Conservation (phyloP, 2,113 vertebrate species). For the Numenius arquata region DNA sequence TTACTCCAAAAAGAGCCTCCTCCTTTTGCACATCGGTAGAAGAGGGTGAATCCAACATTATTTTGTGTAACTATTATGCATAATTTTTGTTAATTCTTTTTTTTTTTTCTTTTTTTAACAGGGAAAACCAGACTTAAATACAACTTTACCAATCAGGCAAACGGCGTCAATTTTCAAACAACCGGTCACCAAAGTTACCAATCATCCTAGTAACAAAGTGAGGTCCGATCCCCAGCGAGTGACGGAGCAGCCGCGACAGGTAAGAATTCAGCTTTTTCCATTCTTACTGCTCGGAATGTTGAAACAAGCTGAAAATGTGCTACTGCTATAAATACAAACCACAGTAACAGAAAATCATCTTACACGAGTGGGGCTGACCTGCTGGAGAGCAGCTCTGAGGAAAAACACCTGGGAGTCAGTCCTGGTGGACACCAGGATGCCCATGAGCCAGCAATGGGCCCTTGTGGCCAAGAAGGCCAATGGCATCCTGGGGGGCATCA, state of each 20-base stretch:
- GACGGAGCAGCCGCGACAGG: conserved; percentile 86
- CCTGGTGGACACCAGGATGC: too few species aligned
- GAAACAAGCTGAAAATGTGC: background rate
- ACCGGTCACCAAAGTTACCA: conserved; percentile 90
- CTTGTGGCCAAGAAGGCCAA: too few species aligned
- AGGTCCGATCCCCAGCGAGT: conserved; percentile 83
- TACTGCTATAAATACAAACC: background rate
- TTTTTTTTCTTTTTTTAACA: conserved; percentile 16
- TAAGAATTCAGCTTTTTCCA: conserved; percentile 32
- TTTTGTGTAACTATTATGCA: background rate
- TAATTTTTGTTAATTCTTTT: background rate
- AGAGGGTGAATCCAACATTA: background rate
- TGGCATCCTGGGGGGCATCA: too few species aligned
- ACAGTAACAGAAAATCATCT: background rate
- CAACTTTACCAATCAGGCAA: conserved; percentile 87
- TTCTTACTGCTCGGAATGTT: background rate
- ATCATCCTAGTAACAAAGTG: conserved; percentile 88
- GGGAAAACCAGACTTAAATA: conserved; percentile 89
- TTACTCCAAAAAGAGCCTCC: background rate
- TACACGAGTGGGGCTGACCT: background rate
- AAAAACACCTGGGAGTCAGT: too few species aligned
- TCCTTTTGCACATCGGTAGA: background rate
- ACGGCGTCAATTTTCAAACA: conserved; percentile 93
- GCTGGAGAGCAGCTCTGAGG: too few species aligned
- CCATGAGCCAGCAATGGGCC: too few species aligned